Conservation (phyloP, 2,113 vertebrate genomes). For the Atractosteus spatula region DNA sequence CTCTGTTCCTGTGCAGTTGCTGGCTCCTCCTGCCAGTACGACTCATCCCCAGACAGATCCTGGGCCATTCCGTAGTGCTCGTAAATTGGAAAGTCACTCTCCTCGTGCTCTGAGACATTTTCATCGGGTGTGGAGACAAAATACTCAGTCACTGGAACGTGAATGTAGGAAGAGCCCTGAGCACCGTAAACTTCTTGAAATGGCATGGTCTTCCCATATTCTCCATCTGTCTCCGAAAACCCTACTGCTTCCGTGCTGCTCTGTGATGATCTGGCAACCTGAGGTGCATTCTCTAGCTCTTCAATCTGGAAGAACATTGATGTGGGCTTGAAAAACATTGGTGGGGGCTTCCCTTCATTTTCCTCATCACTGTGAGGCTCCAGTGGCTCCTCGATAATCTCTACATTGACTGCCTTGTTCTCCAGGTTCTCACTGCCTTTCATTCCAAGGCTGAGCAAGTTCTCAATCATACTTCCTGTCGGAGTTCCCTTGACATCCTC, state of each 20-base stretch:
- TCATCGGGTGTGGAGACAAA: slow-evolving; percentile 92
- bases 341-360: slow-evolving; percentile 41
- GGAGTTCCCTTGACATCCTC: slow-evolving; percentile 65
- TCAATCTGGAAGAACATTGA: slow-evolving; percentile 81
- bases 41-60: slow-evolving; percentile 64
- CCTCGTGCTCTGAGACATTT: slow-evolving; percentile 60
- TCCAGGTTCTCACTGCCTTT: slow-evolving; percentile 56
- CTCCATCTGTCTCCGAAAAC: slow-evolving; percentile 1
- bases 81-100: slow-evolving; percentile 72
- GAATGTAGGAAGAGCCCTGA: slow-evolving; percentile 49
- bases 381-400: slow-evolving; percentile 82
- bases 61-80: slow-evolving; percentile 73
- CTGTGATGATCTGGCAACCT: slow-evolving; percentile 24
- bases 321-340: slow-evolving; percentile 46
- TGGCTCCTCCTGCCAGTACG: slow-evolving; percentile 63
- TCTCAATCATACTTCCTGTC: slow-evolving; percentile 74
- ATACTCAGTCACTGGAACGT: slow-evolving; percentile 77
- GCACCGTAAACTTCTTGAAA: slow-evolving; percentile 51
- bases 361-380: slow-evolving; percentile 62
- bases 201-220: slow-evolving; percentile 42
- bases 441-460: slow-evolving; percentile 69
- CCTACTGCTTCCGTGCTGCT: slow-evolving; percentile 42
- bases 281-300: slow-evolving; percentile 73
- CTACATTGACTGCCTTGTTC: slow-evolving; percentile 78
- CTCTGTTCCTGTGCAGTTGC: slow-evolving; percentile 24